Conservation (phyloP, 2,888 invertebrate genomes). For the Tipula unca region DNA sequence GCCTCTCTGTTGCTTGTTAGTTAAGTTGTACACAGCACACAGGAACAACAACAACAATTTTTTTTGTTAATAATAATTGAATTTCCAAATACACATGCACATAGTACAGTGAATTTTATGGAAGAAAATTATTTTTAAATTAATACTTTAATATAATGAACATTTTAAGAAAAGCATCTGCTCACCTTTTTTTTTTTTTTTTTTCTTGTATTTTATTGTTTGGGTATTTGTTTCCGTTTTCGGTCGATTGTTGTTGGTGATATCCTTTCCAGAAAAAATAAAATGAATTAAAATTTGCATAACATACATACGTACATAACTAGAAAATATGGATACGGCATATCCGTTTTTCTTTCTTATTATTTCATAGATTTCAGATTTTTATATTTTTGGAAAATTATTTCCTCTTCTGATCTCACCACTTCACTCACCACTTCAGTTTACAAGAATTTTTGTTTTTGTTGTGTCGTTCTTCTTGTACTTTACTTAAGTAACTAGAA, state of each 20-base stretch:
- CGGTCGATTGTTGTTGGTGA: neutral
- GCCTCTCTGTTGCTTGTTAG: neutral
- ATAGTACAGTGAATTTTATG: neutral
- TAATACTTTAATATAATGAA: conserved; percentile 14
- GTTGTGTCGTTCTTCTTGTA: no score
- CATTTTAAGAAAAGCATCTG: conserved; percentile 14
- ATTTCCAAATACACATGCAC: neutral
- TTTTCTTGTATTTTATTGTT: neutral
- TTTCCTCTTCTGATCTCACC: neutral
- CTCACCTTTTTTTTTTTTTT: neutral
- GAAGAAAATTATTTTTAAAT: conserved; percentile 14
- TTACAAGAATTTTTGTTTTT: neutral
- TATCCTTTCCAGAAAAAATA: neutral
- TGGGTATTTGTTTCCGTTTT: conserved; percentile 8
- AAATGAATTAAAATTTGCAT: neutral
- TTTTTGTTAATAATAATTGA: neutral
- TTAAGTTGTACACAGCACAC: neutral
- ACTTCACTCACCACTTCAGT: neutral
- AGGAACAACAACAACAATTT: neutral
- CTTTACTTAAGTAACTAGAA: no score
- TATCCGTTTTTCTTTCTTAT: neutral
- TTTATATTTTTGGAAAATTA: neutral
- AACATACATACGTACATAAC: neutral
- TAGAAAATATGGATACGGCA: neutral
- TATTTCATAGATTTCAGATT: neutral